A percentile compares a stretch with the other conserved stretches of the same genome.
Conservation (phyloP, 2,113 vertebrate genomes). For the Pluvialis apricaria region DNA sequence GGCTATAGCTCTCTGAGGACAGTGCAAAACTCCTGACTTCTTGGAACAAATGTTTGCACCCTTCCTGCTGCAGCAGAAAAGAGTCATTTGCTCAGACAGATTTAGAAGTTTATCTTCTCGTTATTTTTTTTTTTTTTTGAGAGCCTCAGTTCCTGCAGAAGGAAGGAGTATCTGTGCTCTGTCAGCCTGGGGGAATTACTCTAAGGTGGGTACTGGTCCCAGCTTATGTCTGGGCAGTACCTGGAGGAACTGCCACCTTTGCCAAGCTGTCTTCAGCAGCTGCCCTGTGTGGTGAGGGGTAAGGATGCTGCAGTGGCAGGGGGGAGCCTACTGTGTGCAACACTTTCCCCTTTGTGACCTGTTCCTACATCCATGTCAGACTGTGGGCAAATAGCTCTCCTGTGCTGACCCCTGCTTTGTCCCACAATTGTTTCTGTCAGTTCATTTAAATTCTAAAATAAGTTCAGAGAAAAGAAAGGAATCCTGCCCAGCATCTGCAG, state of each 20-base stretch:
- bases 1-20: not conserved
- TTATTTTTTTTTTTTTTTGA: too few relatives aligned
- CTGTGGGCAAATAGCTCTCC: not conserved
- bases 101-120: not conserved
- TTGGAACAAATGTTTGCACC: not conserved
- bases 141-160: not conserved
- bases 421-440: not conserved
- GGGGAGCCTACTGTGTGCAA: fast-evolving
- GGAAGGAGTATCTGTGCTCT: not conserved
- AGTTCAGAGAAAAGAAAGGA: not conserved
- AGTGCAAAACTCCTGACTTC: not conserved
- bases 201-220: not conserved
- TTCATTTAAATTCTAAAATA: constrained; percentile 35
- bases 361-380: not conserved
- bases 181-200: not conserved
- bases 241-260: not conserved
- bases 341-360: not conserved
- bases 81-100: not conserved
- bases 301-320: not conserved
- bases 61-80: not conserved
- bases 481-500: not conserved
- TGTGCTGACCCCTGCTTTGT: not conserved
- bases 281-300: not conserved
- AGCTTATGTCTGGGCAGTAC: not conserved
- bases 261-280: not conserved